Conservation (phyloP, 2,113 vertebrate species). For the Bothrops jararaca region DNA sequence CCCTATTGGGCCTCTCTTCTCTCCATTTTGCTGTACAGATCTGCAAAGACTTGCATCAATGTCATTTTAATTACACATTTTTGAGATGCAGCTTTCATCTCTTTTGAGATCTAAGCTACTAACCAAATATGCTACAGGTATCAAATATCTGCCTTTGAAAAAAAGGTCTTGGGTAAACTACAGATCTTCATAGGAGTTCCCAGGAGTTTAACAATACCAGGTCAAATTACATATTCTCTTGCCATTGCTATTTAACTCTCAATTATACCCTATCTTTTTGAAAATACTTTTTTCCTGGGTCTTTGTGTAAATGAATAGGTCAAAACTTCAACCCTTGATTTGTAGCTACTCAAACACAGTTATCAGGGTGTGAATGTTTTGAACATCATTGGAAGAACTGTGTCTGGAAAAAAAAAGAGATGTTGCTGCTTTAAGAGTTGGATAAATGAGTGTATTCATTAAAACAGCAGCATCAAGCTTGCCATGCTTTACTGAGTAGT, state of each 20-base stretch:
- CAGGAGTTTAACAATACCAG: background rate
- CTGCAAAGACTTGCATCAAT: conserved; percentile 25
- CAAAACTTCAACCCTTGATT: background rate
- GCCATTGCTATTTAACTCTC: background rate
- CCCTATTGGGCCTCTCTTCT: background rate
- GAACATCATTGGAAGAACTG: background rate
- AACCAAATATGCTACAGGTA: conserved; percentile 19
- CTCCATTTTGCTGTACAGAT: background rate
- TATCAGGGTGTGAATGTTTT: background rate
- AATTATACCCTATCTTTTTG: background rate
- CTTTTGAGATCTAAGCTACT: conserved; percentile 22
- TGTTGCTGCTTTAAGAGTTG: background rate
- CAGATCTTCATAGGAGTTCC: background rate
- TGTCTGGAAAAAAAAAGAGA: background rate
- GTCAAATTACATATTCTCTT: background rate
- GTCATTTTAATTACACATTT: conserved; percentile 38
- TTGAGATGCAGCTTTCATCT: conserved; percentile 29
- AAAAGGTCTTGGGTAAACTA: conserved; percentile 28
- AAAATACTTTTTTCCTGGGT: background rate
- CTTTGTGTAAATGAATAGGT: background rate
- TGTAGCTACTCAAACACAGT: background rate
- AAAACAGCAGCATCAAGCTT: background rate
- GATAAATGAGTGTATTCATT: background rate
- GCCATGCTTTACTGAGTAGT: background rate
- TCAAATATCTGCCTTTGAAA: conserved; percentile 39